Evolutionary conservation across 2,113 vertebrate genomes (phyloP), one percentile per base, ranked within the genome.

Genomic region (Bagarius yarrelli): DNA sequence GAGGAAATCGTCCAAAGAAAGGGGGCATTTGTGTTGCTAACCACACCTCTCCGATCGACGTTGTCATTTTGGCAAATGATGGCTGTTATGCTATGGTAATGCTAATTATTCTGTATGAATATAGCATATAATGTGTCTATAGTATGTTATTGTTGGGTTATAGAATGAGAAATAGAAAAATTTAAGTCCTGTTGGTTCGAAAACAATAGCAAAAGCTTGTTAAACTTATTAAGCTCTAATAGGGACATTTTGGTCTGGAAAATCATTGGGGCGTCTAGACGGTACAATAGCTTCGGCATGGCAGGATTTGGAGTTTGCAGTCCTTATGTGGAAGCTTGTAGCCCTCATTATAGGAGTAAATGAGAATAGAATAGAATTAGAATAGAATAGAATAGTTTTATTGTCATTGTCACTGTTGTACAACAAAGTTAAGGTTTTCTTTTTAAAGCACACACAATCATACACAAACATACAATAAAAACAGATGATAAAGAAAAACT

Each of bases 11-110:
- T 56, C 97, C 97, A 13, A 92, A 93, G 90, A 98, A 96, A 83
- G 97, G 97, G 86, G 97, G 97, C 18, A 97, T 98, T 79, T 99
- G 97, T 79, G 97, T 99, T 1, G 97, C 97, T 61, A 98, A 99
- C 85, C 97, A 99, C 85, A 99, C 97, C 0, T 96, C 97, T 2
- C 97, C 97, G 0, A 98, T 99, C 47, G 97, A 99, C 44, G 91
- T 97, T 0, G 93, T 98, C 75, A 98, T 99, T 83, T 88, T 99
- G 91, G 94, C 96, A 13, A 98, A 95, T 1, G 97, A 99, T 81
- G 94, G 97, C 82, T 97, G 97, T 88, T 99, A 99, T 52, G 95
- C 97, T 18, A 98, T 99, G 97, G 97, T 99, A 93, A 90, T 13
- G 23, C 36, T 15, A 79, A n/a, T 40, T 40, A 40, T 40, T 40